A percentile compares a stretch with the other conserved stretches of the same genome.
Conservation (phyloP, 2,797 vertebrate genomes). For the Alosa sapidissima region DNA sequence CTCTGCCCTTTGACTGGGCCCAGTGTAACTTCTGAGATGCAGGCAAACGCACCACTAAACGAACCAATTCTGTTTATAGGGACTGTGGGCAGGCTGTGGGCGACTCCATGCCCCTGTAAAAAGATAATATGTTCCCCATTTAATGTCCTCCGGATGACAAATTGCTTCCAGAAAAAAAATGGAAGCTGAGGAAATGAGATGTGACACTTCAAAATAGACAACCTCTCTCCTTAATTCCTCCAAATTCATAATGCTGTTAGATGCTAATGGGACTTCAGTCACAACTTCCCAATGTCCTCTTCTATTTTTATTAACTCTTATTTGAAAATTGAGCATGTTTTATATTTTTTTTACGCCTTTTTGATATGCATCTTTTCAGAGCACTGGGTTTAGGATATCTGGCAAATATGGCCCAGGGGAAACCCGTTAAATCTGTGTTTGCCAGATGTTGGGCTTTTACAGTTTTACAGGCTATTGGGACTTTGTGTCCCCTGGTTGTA, state of each 20-base stretch:
- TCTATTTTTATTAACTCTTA: constrained; percentile 27
- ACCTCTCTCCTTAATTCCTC: constrained; percentile 60
- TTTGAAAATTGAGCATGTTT: constrained; percentile 3
- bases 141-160: constrained; percentile 81
- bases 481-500: constrained; percentile 17
- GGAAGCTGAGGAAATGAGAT: constrained; percentile 70
- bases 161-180: constrained; percentile 77
- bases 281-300: constrained; percentile 33
- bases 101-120: constrained; percentile 77
- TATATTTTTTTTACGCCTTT: background rate
- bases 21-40: constrained; percentile 61
- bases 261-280: constrained; percentile 40
- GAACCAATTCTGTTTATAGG: constrained; percentile 79
- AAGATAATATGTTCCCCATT: constrained; percentile 79
- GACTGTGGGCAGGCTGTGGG: constrained; percentile 75
- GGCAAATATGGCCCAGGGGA: constrained; percentile 19
- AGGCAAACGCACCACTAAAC: constrained; percentile 71
- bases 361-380: constrained; percentile 8
- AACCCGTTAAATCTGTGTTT: background rate
- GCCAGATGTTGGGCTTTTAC: constrained; percentile 20
- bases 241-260: constrained; percentile 62
- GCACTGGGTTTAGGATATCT: constrained; percentile 15
- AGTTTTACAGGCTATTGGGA: constrained; percentile 22
- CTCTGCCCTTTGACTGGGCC: constrained; percentile 60
- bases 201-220: constrained; percentile 71